Evolutionary conservation across 2,797 vertebrate species (phyloP).

Genomic region (Manis javanica): DNA sequence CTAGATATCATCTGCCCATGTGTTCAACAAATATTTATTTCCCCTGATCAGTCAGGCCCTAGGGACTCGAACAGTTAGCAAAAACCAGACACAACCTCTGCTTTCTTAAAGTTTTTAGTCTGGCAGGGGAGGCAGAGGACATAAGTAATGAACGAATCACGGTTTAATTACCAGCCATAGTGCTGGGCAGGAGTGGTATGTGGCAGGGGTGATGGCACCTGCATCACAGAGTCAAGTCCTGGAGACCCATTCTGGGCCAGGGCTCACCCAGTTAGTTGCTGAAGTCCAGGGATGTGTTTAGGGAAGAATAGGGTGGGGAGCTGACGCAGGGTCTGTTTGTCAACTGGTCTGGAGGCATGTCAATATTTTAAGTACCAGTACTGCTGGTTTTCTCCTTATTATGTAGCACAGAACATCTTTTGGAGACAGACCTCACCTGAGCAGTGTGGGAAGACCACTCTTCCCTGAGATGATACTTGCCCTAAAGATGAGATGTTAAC

Average conservation of each 20-base stretch:
- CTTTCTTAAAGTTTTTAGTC: neutral
- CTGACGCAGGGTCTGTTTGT: neutral
- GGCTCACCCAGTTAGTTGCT: neutral
- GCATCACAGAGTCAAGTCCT: neutral
- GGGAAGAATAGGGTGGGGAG: neutral
- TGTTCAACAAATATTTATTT: conserved; percentile 1
- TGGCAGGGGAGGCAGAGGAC: neutral
- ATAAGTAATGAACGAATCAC: neutral
- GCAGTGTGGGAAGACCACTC: neutral
- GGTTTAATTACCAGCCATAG: neutral
- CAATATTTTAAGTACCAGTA: neutral
- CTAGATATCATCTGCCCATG: neutral
- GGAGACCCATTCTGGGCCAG: neutral
- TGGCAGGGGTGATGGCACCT: neutral
- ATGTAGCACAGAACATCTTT: neutral
- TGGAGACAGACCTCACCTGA: neutral
- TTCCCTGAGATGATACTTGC: neutral
- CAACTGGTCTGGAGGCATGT: neutral
- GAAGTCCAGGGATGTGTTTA: neutral
- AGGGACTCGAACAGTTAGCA: neutral
- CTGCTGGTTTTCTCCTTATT: neutral
- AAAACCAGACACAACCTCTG: neutral
- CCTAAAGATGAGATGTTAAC: conserved; percentile 2
- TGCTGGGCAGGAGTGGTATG: neutral
- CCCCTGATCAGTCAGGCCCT: neutral